A percentile compares a stretch with the other conserved stretches of the same genome.
Evolutionary conservation across 2,113 vertebrate genomes (phyloP).

Genomic region (Glaucomys volans): DNA sequence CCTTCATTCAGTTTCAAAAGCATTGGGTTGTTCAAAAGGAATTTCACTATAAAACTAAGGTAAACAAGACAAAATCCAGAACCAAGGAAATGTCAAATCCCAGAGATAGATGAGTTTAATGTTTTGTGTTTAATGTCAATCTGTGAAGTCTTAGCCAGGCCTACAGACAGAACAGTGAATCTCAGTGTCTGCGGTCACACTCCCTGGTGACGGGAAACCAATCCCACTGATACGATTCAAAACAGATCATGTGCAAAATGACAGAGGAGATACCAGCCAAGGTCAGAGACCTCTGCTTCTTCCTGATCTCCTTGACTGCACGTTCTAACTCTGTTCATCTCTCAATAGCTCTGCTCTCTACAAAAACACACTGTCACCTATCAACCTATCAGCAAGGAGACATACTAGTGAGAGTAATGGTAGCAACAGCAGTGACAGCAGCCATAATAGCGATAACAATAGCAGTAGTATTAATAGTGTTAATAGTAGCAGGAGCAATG

Average conservation of each 20-base stretch:
- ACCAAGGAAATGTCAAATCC: neutral
- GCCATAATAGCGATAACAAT: no score
- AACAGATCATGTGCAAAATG: neutral
- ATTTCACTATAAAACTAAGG: neutral
- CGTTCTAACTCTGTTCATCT: no score
- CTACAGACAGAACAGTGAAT: neutral
- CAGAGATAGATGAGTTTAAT: neutral
- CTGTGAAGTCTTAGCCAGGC: neutral
- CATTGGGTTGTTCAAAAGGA: neutral
- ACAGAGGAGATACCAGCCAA: neutral
- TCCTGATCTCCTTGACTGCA: neutral
- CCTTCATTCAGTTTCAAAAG: neutral
- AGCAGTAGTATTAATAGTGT: rapidly evolving
- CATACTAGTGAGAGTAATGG: neutral
- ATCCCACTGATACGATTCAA: no score
- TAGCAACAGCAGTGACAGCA: no score
- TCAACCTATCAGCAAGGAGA: neutral
- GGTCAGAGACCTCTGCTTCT: neutral
- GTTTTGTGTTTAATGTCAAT: neutral
- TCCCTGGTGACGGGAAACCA: neutral
- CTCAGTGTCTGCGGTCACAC: neutral
- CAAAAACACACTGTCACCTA: neutral
- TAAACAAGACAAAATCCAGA: neutral
- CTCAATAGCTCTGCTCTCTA: neutral
- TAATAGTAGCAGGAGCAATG: no score